A percentile compares a stretch with the other conserved stretches of the same genome.
Evolutionary conservation across 2,797 vertebrate species (phyloP).

Genomic region (Chelon labrosus): DNA sequence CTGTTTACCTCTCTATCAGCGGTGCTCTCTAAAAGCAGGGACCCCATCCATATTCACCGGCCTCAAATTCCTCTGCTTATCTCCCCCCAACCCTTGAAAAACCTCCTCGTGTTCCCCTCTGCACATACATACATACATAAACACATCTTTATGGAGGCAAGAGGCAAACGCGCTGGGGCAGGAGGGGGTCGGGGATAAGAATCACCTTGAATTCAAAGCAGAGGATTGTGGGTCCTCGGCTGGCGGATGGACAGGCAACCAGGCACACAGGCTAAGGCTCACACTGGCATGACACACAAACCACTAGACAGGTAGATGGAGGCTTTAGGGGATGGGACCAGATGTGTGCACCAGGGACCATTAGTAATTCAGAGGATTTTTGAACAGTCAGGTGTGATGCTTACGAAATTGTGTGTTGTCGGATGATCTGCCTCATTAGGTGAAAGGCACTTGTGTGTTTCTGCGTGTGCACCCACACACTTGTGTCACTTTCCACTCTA

Average conservation of each 20-base stretch:
- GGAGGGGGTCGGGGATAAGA: slow-evolving; percentile 82
- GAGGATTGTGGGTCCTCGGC: slow-evolving; percentile 83
- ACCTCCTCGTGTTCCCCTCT: slow-evolving; percentile 79
- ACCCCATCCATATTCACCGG: slow-evolving; percentile 88
- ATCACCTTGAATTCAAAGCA: slow-evolving; percentile 90
- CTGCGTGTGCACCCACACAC: neutral
- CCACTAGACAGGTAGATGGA: slow-evolving; percentile 52
- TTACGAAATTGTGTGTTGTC: slow-evolving; percentile 48
- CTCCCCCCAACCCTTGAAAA: slow-evolving; percentile 83
- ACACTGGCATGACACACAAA: slow-evolving; percentile 61
- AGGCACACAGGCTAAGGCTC: slow-evolving; percentile 65
- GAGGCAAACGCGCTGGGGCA: slow-evolving; percentile 77
- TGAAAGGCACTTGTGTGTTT: slow-evolving; percentile 7
- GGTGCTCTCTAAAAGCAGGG: slow-evolving; percentile 79
- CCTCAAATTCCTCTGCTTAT: slow-evolving; percentile 89
- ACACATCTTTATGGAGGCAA: slow-evolving; percentile 86
- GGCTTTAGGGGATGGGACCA: slow-evolving; percentile 57
- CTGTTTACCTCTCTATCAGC: slow-evolving; percentile 90
- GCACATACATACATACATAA: slow-evolving; percentile 89
- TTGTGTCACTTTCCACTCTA: slow-evolving; percentile 11
- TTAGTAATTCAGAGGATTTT: slow-evolving; percentile 63
- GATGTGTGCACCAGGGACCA: slow-evolving; percentile 46
- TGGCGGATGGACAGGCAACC: slow-evolving; percentile 60
- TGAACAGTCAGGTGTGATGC: slow-evolving; percentile 49
- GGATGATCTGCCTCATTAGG: slow-evolving; percentile 61